Evolutionary conservation across 2,888 invertebrate species (phyloP).

Genomic region (Hydropsyche betteni): DNA sequence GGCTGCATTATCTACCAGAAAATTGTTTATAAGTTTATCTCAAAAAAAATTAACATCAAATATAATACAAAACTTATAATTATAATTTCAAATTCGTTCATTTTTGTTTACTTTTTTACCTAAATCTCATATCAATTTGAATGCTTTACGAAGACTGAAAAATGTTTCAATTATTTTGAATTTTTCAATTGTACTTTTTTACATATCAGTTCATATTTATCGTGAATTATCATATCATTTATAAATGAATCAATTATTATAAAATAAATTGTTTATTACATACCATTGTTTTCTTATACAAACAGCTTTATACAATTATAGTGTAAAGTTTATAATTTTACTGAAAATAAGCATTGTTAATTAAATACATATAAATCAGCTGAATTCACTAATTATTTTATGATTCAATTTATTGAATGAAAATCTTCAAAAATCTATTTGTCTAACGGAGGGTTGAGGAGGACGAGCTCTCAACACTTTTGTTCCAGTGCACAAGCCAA

Average conservation of each 20-base stretch:
- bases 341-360: too few relatives aligned
- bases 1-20: neutral
- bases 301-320: too few relatives aligned
- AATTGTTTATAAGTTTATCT: neutral
- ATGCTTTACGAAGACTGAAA: conserved; percentile 35
- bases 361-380: too few relatives aligned
- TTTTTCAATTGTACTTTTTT: conserved; percentile 10
- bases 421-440: conserved; percentile 23
- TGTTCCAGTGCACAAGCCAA: conserved; percentile 34
- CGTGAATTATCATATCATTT: conserved; percentile 30
- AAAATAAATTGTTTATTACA: conserved; percentile 38
- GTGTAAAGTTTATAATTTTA: too few relatives aligned
- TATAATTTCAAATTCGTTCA: neutral
- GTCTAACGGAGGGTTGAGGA: conserved; percentile 7
- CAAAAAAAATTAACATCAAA: neutral
- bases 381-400: neutral
- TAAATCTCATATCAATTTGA: neutral
- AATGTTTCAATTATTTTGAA: conserved; percentile 18
- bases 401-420: conserved; percentile 8
- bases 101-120: conserved; percentile 7
- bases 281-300: conserved; percentile 2
- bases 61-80: neutral
- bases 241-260: conserved; percentile 13
- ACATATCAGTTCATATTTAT: conserved; percentile 25
- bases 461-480: conserved; percentile 35